Base-by-base conservation (phyloP, 2,888 invertebrate species). In the Tromatobia lineatoria region DNA sequence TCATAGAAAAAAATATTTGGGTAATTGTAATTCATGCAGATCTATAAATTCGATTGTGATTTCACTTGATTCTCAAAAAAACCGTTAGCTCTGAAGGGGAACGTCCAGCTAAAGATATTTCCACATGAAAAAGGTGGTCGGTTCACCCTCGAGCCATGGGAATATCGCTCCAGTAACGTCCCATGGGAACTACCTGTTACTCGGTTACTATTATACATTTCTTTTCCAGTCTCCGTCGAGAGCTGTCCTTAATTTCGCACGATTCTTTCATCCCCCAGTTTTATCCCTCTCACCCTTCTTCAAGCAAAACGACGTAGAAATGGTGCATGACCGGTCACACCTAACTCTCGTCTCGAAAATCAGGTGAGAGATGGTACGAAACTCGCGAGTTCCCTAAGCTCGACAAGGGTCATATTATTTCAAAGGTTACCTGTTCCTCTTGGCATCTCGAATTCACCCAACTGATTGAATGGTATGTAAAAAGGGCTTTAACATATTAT, bases 141-240 rank as follows among this genome's bases (percentile, higher is more conserved):
- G 34, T 67, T 77, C 79, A 34, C n/a, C 25, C 29, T 54, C 52
- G n/a, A 38, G 85, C 90, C 91, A 91, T 91, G 92, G 91, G 91
- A 92, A 91, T 91, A 82, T 78, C 83, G 88, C 86, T 86, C 87
- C 88, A 87, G 86, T 88, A 90, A 89, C 88, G 89, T 92, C 90
- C 87, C 92, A 90, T 91, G 91, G 91, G 92, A 91, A 91, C 90
- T 91, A 92, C 91, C 91, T 91, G 91, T 91, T 91, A 89, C 88
- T 85, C 85, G 87, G 86, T 88, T 90, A 89, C 88, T 87, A 88
- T 88, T 89, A 86, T 90, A 87, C 87, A 86, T 87, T 54, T 78
- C 54, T 79, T 61, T 79, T 54, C 71, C 18, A 45, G 52, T 66
- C 42, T 75, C 81, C 20, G 38, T 71, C 75, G 38, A 73, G 34